Base-by-base conservation (phyloP, 2,888 invertebrate genomes). In the Thyatira batis region DNA sequence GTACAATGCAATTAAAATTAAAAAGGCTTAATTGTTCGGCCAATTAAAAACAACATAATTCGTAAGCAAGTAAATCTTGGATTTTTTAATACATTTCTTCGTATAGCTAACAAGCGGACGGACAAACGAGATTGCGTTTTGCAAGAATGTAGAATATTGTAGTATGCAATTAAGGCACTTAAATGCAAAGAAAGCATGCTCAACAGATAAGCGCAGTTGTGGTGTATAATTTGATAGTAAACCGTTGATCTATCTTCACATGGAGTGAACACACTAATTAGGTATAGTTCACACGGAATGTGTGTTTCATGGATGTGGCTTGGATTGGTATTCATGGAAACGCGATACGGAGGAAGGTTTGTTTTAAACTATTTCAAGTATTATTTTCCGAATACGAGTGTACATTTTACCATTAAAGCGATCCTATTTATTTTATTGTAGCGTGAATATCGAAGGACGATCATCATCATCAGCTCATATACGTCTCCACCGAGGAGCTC, bases 231-330 rank as follows among this genome's bases (percentile, higher is more conserved):
- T 48, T 46, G 6, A 46, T 46, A 46, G 25, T 21, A 13, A n/a
- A 23, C 20, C 20, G 2, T 51, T 63, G 61, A 67, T 71, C 53
- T 56, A 77, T 76, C 71, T 74, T 73, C 65, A 71, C 69, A 68
- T 57, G 28, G 17, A 33, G 61, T 55, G 69, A 61, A 53, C 67
- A 53, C 61, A 51, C 48, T 72, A 75, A 74, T 71, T 69, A 61
- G 55, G 27, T 54, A 58, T 67, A 52, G 45, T 20, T 50, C 52
- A 54, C 55, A 51, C 58, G 17, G 39, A 39, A 17, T 8, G 1
- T 2, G 17, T 39, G 3, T 39, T 6, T 39, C 2, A 1, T 39
- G 39, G 39, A 39, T 17, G 39, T 17, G 39, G 1, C 17, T 17
- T 33, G 11, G 5, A 33, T 13, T 33, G 13, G 2, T n/a, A n/a